These are phyloP conservation scores for Pseudocheirus occidentalis DNA, from an alignment of 2,797 vertebrate species.

Conservation along the genomic window DNA sequence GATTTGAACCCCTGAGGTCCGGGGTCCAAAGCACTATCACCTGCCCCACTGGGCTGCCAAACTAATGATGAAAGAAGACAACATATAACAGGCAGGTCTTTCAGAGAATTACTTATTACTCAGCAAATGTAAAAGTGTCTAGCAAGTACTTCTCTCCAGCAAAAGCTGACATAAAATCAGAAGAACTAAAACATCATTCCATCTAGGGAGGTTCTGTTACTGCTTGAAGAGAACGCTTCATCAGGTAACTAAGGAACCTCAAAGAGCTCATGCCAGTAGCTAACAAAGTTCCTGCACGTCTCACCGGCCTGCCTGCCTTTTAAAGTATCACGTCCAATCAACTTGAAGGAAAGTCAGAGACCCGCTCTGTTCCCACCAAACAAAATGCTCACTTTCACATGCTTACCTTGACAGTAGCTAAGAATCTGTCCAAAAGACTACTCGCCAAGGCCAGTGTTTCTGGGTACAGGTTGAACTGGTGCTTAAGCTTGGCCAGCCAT, in stretches of 20 bases:
- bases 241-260: not conserved
- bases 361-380: not conserved
- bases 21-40: not conserved
- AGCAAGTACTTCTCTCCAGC: not conserved
- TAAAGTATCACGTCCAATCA: not conserved
- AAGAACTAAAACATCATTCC: not conserved
- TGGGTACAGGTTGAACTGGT: slow-evolving; percentile 94
- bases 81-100: not conserved
- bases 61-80: not conserved
- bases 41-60: not conserved
- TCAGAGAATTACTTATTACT: not conserved
- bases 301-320: not conserved
- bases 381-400: slow-evolving; percentile 49
- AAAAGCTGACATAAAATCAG: not conserved
- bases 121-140: not conserved
- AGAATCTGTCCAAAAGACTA: slow-evolving; percentile 96
- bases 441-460: slow-evolving; percentile 96
- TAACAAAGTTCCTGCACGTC: not conserved
- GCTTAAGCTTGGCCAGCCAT: slow-evolving; percentile 94
- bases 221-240: not conserved
- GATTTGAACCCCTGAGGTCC: not conserved
- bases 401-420: slow-evolving; percentile 95
- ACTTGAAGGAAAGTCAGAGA: not conserved
- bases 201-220: not conserved
- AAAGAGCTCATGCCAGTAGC: not conserved